Base-by-base conservation (phyloP, 2,113 vertebrate species). In the Elachura formosa region DNA sequence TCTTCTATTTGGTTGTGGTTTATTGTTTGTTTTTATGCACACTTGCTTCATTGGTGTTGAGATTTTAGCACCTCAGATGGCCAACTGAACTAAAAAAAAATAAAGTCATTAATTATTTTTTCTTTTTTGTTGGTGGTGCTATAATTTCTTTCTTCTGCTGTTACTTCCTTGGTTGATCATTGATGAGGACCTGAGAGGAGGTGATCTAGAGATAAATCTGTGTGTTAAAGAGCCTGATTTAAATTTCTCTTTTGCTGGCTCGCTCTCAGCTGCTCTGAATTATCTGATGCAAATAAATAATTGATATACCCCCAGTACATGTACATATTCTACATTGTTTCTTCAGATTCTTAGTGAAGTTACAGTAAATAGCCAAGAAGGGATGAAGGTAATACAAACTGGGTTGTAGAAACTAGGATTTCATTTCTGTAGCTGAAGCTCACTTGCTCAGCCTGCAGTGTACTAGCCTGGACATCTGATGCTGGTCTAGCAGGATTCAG, bases 71-170 rank as follows among this genome's bases (percentile, higher is more conserved):
- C 96, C 93, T 91, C 78, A 88, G 79, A 86, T 79, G 95, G 91
- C 94, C 92, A 94, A 93, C 90, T 93, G 89, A 94, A 90, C 88
- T 96, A 90, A 96, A 95, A 89, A 74, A 86, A 90, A 97, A 96
- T 96, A 97, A 97, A 98, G 84, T 88, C 69, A 80, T 96, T 91
- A 75, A 75, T 96, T 97, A 91, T 94, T 96, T 97, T 97, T 95
- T 90, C 72, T 94, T 97, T 97, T 84, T 94, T 91, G 84, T 90
- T 93, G 66, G 51, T 92, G 89, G 63, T 54, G 18, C 69, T 95
- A 28, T 41, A 2, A 0, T 96, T 92, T 96, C 28, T 90, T 95
- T 90, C n/a, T 52, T 52, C 55, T 55, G 22, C 2, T 2, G 55
- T 87, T 43, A 25, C 7, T 87, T 52, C 24, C 12, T 31, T 2